phyloP scores from a whole-genome alignment of 2,113 vertebrate species.

The Romanogobio albipinnatus region DNA sequence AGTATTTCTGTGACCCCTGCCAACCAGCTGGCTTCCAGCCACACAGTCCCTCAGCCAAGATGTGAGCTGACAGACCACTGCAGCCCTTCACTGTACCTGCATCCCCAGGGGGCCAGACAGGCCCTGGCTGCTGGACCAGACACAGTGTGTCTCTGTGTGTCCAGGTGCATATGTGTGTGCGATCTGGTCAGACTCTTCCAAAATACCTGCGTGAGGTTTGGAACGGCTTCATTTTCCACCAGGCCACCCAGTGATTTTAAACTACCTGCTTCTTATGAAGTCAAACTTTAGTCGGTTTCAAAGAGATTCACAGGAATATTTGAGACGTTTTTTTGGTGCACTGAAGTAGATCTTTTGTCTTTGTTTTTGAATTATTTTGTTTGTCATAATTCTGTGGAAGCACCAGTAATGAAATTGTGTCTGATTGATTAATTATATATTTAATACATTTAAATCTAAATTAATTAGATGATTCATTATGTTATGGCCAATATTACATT shows the following conservation, averaged over 20 bases:
- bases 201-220: conserved; percentile 42
- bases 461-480: background rate
- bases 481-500: background rate
- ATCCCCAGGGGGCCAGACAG: conserved; percentile 27
- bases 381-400: background rate
- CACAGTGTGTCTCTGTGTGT: conserved; percentile 50
- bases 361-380: background rate
- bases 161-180: conserved; percentile 45
- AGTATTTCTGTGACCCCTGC: conserved; percentile 58
- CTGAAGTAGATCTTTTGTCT: background rate
- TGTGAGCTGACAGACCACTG: conserved; percentile 40
- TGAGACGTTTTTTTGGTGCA: background rate
- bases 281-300: background rate
- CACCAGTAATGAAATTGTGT: background rate
- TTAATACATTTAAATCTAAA: background rate
- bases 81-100: conserved; percentile 13
- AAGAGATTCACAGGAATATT: conserved; percentile 5
- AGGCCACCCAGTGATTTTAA: conserved; percentile 36
- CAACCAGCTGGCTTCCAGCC: conserved; percentile 36
- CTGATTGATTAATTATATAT: background rate
- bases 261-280: background rate
- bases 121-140: conserved; percentile 16
- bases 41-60: conserved; percentile 29
- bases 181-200: conserved; percentile 25
- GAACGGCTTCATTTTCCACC: conserved; percentile 44